A percentile compares a stretch with the other conserved stretches of the same genome.
Evolutionary conservation across 1,140 invertebrate genomes (phyloP).

Genomic region (Drosophila kanapiae): DNA sequence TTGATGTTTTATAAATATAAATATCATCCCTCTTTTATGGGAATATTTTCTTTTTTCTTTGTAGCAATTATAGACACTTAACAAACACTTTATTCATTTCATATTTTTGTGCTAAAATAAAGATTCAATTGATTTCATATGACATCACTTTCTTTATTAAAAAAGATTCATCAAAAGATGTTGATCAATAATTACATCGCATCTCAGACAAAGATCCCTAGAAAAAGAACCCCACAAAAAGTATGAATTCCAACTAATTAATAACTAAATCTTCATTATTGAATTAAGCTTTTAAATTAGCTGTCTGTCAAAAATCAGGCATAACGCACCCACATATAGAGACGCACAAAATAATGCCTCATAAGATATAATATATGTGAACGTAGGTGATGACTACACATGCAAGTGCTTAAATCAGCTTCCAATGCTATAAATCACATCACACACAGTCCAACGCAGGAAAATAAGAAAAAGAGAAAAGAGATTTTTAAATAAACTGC

Average conservation of each 20-base stretch:
- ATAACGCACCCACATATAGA: conserved; percentile 15
- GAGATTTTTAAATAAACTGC: conserved; percentile 47
- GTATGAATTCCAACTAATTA: conserved; percentile 1
- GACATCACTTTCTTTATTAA: not conserved
- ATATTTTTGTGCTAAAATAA: too few species aligned
- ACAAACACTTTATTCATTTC: not conserved
- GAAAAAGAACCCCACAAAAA: not conserved
- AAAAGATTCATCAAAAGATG: not conserved
- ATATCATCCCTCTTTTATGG: not conserved
- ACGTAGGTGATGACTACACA: conserved; percentile 46
- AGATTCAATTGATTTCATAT: conserved; percentile 4
- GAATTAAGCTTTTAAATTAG: conserved; percentile 22
- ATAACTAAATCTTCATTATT: conserved; percentile 5
- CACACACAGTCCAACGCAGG: conserved; percentile 11
- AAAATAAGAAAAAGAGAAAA: conserved; percentile 22
- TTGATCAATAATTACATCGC: not conserved
- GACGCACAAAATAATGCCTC: conserved; percentile 33
- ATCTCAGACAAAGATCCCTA: not conserved
- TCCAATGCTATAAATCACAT: conserved; percentile 63
- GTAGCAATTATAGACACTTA: not conserved
- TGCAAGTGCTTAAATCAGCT: conserved; percentile 55
- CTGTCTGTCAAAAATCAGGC: conserved; percentile 16
- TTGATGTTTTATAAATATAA: not conserved
- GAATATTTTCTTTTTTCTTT: not conserved
- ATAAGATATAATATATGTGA: conserved; percentile 17